Evolutionary conservation across 1,140 invertebrate genomes (phyloP), one percentile per base, ranked within the genome.

Genomic region (Phortica variegata): DNA sequence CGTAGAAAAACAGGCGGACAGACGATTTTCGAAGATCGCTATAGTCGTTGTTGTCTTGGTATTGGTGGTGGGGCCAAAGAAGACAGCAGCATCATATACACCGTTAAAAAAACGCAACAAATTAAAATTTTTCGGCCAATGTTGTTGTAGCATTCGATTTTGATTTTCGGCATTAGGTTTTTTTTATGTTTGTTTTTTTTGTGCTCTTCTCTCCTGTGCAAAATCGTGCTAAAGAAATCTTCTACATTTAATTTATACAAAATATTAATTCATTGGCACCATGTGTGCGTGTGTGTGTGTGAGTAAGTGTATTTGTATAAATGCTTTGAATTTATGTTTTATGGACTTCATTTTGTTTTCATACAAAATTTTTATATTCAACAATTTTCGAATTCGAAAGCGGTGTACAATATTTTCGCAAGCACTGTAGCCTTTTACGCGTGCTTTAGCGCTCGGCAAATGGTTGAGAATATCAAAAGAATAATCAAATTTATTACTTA

Each of bases 401-500:
- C 23, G 5, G 23, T 10, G 23, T 10, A 5, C 23, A 26, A 26
- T 26, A 26, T 26, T 26, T 26, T 6, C 10, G 23, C 5, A 5
- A 26, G 5, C 10, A 26, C 23, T 26, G 23, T 26, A 26, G 23
- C 10, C 23, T 26, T 26, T 26, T 6, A 6, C 10, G 23, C 10
- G 23, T 26, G 23, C 10, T 26, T 26, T 26, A n/a, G 23, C 23
- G 5, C 5, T 6, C 5, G 23, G 23, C 5, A 26, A 26, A 26
- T 26, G 10, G 23, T 26, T 26, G 23, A 34, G 13, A 34, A 34
- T 31, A 31, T 10, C 16, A 56, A 45, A 32, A 36, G 46, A 66
- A 68, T n/a, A n/a, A 57, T 58, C 12, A 42, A 68, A 68, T 68
- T 66, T 66, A 66, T 66, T 68, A 68, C 60, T 68, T 62, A 50